Conservation (phyloP, 2,797 vertebrate genomes). For the Lutjanus argentimaculatus region DNA sequence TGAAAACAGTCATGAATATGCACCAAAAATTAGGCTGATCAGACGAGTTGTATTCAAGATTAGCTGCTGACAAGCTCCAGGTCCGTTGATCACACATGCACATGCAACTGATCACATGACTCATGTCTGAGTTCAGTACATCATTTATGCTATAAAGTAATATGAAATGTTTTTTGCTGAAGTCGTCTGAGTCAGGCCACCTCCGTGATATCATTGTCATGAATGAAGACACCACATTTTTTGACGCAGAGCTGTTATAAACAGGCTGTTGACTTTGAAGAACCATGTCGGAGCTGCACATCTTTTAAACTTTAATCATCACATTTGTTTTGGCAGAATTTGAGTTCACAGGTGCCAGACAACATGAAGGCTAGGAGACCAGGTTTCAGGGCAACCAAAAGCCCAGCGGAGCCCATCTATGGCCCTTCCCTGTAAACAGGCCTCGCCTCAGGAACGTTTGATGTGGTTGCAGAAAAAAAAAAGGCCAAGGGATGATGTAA, state of each 20-base stretch:
- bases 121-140: too few species aligned
- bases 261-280: conserved; percentile 11
- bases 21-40: too few species aligned
- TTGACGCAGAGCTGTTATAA: neutral
- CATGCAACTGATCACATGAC: too few species aligned
- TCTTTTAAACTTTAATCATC: conserved; percentile 26
- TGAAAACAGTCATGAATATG: too few species aligned
- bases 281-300: neutral
- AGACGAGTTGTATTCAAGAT: too few species aligned
- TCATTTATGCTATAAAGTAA: neutral
- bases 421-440: conserved; percentile 58
- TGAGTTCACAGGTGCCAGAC: conserved; percentile 52
- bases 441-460: conserved; percentile 65
- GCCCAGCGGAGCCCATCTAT: conserved; percentile 46
- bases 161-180: neutral
- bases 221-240: neutral
- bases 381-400: conserved; percentile 46
- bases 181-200: neutral
- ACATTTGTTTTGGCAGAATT: conserved; percentile 25
- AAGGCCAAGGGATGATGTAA: conserved; percentile 80
- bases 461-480: conserved; percentile 70
- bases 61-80: too few species aligned
- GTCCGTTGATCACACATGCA: too few species aligned
- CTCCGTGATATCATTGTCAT: neutral
- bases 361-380: conserved; percentile 28